phyloP scores from a whole-genome alignment of 2,113 vertebrate species.

The Suncus etruscus region DNA sequence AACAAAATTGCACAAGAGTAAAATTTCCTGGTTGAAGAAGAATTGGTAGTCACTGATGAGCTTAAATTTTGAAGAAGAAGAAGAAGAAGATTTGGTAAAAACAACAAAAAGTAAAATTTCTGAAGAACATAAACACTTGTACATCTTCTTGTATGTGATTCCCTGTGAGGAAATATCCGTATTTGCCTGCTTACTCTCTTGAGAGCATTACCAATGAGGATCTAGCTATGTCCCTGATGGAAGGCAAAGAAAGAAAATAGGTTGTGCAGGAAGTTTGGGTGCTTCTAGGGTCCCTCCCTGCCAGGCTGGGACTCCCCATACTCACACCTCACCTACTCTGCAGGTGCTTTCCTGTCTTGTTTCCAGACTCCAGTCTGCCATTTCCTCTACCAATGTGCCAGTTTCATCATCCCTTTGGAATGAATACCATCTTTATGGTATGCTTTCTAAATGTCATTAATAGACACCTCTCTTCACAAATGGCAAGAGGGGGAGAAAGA shows the following conservation, averaged over 20 bases:
- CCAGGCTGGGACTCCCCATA: constrained; percentile 24
- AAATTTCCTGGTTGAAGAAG: background rate
- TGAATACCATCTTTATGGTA: constrained; percentile 37
- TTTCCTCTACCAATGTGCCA: background rate
- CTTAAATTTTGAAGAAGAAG: constrained; percentile 9
- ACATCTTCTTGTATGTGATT: background rate
- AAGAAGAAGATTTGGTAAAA: background rate
- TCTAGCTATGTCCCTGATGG: background rate
- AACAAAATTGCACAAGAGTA: background rate
- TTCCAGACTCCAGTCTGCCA: constrained; percentile 18
- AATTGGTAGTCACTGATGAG: background rate
- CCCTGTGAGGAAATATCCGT: background rate
- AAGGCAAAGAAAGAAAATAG: background rate
- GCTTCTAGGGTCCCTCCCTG: constrained; percentile 7
- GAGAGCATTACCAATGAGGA: background rate
- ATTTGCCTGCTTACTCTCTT: background rate
- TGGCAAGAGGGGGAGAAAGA: constrained; percentile 42
- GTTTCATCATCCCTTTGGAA: constrained; percentile 49
- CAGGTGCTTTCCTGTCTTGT: constrained; percentile 56
- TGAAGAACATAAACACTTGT: background rate
- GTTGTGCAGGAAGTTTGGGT: background rate
- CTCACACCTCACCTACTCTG: background rate
- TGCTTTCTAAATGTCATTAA: constrained; percentile 41
- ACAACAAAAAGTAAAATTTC: background rate
- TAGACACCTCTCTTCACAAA: constrained; percentile 19